A percentile compares a stretch with the other conserved stretches of the same genome.
phyloP scores from a whole-genome alignment of 2,797 vertebrate genomes.

The Hippoglossus hippoglossus region DNA sequence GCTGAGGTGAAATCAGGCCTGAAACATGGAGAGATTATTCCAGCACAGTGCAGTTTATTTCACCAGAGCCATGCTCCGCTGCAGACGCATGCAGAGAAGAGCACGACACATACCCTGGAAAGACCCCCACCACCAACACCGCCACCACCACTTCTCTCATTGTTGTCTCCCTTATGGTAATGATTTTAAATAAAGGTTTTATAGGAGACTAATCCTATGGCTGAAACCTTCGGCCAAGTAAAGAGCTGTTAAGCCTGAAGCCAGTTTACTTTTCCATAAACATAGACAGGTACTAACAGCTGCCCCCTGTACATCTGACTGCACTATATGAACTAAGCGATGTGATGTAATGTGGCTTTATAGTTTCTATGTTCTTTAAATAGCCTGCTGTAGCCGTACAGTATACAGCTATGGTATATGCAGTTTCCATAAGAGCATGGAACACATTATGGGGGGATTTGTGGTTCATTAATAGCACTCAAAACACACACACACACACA shows the following conservation, averaged over 20 bases:
- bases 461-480: background rate
- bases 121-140: background rate
- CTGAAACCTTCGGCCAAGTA: constrained; percentile 3
- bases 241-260: constrained; percentile 22
- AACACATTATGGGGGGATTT: background rate
- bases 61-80: constrained; percentile 46
- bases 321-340: constrained; percentile 28
- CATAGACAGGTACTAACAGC: constrained; percentile 50
- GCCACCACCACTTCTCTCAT: constrained; percentile 18
- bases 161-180: constrained; percentile 30
- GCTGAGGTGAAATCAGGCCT: constrained; percentile 60
- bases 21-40: constrained; percentile 66
- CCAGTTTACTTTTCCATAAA: constrained; percentile 33
- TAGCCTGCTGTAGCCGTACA: constrained; percentile 37
- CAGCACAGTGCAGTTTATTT: constrained; percentile 63
- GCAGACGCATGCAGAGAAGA: constrained; percentile 44
- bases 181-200: constrained; percentile 48
- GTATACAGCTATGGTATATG: background rate
- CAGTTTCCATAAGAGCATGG: constrained; percentile 21
- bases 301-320: constrained; percentile 44
- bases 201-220: constrained; percentile 24
- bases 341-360: constrained; percentile 42
- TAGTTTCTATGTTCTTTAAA: constrained; percentile 47
- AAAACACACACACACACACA: background rate
- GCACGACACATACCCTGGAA: constrained; percentile 14